Conservation (phyloP, 2,888 invertebrate genomes). For the Coleophora deauratella region DNA sequence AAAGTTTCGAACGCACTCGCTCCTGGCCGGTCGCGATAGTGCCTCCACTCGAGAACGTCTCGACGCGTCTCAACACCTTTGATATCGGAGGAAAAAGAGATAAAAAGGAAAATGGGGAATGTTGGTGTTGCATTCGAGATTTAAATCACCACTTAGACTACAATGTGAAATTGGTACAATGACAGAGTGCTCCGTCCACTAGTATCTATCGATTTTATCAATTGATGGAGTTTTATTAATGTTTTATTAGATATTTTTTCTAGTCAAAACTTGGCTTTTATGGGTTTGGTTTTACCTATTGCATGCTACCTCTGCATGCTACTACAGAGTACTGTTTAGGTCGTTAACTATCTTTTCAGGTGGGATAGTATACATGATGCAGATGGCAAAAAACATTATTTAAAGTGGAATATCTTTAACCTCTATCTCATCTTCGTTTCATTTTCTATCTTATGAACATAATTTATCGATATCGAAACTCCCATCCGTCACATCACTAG, state of each 20-base stretch:
- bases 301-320: too few relatives aligned
- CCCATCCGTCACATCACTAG: neutral
- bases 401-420: too few relatives aligned
- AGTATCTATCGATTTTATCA: too few relatives aligned
- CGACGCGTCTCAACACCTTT: neutral
- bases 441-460: neutral
- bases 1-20: constrained; percentile 36
- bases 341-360: too few relatives aligned
- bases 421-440: neutral
- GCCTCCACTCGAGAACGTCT: constrained; percentile 11
- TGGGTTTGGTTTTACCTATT: too few relatives aligned
- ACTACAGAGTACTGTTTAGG: too few relatives aligned
- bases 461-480: neutral
- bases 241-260: too few relatives aligned
- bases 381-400: too few relatives aligned
- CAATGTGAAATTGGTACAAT: neutral
- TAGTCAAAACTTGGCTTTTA: too few relatives aligned
- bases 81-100: constrained; percentile 2
- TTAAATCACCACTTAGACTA: neutral
- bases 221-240: too few relatives aligned
- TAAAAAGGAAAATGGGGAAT: neutral
- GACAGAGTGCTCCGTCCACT: too few relatives aligned
- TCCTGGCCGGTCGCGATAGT: constrained; percentile 18
- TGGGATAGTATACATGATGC: too few relatives aligned
- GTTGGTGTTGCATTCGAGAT: neutral